Base-by-base conservation (phyloP, 2,797 vertebrate species). In the Acanthornis magna region DNA sequence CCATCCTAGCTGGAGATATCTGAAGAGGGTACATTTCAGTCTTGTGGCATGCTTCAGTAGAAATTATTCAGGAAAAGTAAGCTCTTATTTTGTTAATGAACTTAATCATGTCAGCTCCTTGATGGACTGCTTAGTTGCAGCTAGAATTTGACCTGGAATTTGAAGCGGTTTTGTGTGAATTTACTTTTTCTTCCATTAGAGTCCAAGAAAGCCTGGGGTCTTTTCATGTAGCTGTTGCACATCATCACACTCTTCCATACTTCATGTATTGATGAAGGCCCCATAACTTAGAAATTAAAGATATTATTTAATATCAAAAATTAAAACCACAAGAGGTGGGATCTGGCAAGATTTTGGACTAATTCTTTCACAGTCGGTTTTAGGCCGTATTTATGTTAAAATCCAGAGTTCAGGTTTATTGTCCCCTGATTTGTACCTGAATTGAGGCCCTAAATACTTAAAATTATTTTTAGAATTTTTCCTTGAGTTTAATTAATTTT, bases 51-150 rank as follows among this genome's bases (percentile, higher is more conserved):
- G 84, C 94, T 93, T 75, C 95, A 96, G 71, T 97, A 97, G 89
- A 67, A 91, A 93, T 80, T 95, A 61, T 61, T 94, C 94, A 88
- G 78, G 94, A 95, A 90, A 98, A 76, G 97, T 98, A 97, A 98
- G 97, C 75, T 50, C 36, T 61, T 93, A 25, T 66, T 86, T 83
- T 85, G 16, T 63, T 68, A 47, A 82, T 36, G 38, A 60, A 43
- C 50, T 79, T 85, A 2, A 1, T n/a, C 1, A 0, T 32, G 65
- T 71, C 43, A 77, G 13, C 29, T 83, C 18, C 45, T 85, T 87
- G 50, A 60, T 12, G 21, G 55, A 34, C 32, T 76, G 27, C 51
- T 73, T 38, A 61, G 15, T 30, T 68, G 75, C n/a, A 57, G 38
- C 60, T 89, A 62, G 40, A 75, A 72, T 70, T 83, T 72, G 48